Percentiles rank a stretch among this genome's conserved stretches.
Conservation (phyloP, 2,888 invertebrate species). For the Opisthograptis luteolata region DNA sequence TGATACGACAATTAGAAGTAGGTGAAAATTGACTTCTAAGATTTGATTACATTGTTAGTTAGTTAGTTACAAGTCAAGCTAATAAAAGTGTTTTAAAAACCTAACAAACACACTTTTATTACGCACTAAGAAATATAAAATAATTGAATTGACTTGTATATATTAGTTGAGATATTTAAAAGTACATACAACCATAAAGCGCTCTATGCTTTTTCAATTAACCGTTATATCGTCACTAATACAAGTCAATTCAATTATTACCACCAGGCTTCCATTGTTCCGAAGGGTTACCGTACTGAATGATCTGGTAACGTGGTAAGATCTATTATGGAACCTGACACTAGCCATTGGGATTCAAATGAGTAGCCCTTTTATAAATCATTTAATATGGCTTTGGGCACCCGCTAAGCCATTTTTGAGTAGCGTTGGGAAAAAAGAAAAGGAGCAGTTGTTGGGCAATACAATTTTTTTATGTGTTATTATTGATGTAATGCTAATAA, state of each 20-base stretch:
- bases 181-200: conserved; percentile 8
- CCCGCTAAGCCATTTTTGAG: conserved; percentile 57
- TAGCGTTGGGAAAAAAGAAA: conserved; percentile 42
- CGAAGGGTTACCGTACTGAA: conserved; percentile 32
- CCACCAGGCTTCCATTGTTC: conserved; percentile 9
- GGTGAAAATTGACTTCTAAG: no score
- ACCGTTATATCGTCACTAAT: conserved; percentile 32
- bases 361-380: conserved; percentile 77
- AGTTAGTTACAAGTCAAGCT: no score
- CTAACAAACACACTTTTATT: no score
- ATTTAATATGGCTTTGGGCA: conserved; percentile 66
- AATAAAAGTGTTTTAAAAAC: no score
- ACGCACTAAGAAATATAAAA: no score
- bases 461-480: no score
- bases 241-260: conserved; percentile 42
- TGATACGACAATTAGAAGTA: no score
- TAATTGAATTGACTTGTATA: no score
- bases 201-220: conserved; percentile 3
- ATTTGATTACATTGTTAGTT: no score
- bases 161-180: no score
- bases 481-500: no score
- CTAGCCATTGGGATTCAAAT: conserved; percentile 77
- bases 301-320: conserved; percentile 32
- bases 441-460: no score
- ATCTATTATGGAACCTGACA: conserved; percentile 65